Conservation (phyloP, 2,797 vertebrate species). For the Macropodus opercularis region DNA sequence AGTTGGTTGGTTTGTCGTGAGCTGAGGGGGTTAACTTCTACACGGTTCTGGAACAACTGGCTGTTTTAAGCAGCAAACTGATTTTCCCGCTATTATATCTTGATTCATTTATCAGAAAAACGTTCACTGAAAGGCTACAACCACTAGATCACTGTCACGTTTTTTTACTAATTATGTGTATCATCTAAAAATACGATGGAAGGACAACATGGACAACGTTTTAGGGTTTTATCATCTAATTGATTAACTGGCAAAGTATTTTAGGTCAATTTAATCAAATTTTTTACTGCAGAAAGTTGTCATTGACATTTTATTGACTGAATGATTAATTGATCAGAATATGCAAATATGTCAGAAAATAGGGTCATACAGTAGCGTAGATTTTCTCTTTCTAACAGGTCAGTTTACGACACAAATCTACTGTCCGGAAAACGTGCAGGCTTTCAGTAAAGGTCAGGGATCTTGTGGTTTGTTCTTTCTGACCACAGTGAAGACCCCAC, state of each 20-base stretch:
- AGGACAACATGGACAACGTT: too few species aligned
- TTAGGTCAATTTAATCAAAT: too few species aligned
- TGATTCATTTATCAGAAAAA: background rate
- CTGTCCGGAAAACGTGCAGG: background rate
- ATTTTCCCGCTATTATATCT: too few species aligned
- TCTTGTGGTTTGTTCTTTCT: conserved; percentile 38
- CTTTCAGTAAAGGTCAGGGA: conserved; percentile 45
- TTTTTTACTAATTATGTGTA: too few species aligned
- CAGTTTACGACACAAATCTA: background rate
- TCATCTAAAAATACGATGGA: too few species aligned
- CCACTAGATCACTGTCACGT: background rate
- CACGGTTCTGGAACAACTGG: background rate
- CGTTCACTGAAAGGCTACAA: background rate
- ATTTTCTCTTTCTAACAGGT: background rate
- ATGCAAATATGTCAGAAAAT: background rate
- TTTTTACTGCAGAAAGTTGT: too few species aligned
- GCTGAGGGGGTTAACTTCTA: background rate
- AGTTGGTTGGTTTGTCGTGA: conserved; percentile 12
- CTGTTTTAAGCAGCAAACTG: too few species aligned
- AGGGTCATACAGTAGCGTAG: too few species aligned
- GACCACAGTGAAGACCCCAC: conserved; percentile 21
- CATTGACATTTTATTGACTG: background rate
- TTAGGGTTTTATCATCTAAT: too few species aligned
- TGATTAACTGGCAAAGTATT: too few species aligned
- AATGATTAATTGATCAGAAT: background rate